Conservation (phyloP, 1,140 invertebrate species). For the Brachystomella parvula region DNA sequence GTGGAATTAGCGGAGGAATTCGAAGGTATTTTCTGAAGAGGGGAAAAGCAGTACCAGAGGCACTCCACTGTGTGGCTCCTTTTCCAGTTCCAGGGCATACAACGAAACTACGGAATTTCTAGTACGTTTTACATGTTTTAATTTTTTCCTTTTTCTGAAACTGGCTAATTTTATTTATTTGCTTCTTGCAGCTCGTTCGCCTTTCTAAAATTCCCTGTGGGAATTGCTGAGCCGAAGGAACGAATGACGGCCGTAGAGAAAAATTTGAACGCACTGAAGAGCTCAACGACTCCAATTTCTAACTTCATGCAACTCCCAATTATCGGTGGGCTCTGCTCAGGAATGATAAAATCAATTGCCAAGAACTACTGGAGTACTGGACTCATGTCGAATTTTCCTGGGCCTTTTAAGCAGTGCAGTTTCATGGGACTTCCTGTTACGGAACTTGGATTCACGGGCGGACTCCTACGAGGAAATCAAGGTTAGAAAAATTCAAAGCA, state of each 20-base stretch:
- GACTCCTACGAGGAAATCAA: neutral
- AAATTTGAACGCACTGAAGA: neutral
- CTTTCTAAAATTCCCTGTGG: conserved; percentile 4
- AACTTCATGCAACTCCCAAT: conserved; percentile 8
- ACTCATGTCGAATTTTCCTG: conserved; percentile 6
- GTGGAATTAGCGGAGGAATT: conserved; percentile 18
- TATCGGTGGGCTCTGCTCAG: neutral
- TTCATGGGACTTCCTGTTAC: neutral
- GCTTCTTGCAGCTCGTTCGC: neutral
- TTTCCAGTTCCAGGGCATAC: conserved; percentile 16
- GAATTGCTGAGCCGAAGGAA: neutral
- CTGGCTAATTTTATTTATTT: neutral
- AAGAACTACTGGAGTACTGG: neutral
- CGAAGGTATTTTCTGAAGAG: conserved; percentile 16
- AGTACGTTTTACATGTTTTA: neutral
- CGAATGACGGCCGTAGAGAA: neutral
- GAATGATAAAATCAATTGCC: neutral
- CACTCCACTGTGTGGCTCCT: neutral
- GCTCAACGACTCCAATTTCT: neutral
- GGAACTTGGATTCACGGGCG: neutral
- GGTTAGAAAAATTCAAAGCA: neutral
- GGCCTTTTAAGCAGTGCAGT: neutral
- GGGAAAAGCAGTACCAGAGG: neutral
- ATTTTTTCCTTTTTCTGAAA: neutral
- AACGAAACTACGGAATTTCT: conserved; percentile 12